These are phyloP conservation scores for Bergia puertoricense DNA, from an alignment of 92 coral and sea anemone genomes.

Conservation along the genomic window DNA sequence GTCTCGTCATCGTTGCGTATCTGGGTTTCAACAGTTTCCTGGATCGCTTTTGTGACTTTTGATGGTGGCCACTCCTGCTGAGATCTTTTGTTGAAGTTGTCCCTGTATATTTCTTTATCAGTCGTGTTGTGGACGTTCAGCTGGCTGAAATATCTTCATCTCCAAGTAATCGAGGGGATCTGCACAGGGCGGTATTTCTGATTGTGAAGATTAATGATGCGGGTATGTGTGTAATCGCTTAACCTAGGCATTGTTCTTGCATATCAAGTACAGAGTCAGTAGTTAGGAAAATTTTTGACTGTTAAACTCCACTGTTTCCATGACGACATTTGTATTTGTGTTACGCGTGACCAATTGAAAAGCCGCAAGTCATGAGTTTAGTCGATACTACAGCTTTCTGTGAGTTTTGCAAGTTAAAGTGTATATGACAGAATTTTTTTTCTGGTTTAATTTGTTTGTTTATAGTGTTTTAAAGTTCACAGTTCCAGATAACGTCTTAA, in stretches of 20 bases:
- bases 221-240: not conserved
- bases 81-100: not conserved
- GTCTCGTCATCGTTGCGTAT: too few relatives aligned
- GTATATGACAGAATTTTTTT: too few relatives aligned
- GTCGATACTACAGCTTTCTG: not conserved
- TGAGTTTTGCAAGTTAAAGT: not conserved
- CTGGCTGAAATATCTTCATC: not conserved
- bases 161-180: not conserved
- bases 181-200: conserved; percentile 18
- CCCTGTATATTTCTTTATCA: not conserved
- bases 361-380: not conserved
- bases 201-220: not conserved
- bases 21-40: not conserved
- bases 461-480: too few relatives aligned
- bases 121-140: not conserved
- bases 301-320: conserved; percentile 6
- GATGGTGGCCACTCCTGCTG: not conserved
- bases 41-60: not conserved
- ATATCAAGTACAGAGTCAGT: not conserved
- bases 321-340: not conserved
- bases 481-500: too few relatives aligned
- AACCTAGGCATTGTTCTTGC: conserved; percentile 11
- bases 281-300: not conserved
- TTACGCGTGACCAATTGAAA: conserved; percentile 1
- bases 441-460: too few relatives aligned